Evolutionary conservation across 2,113 vertebrate genomes (phyloP).

Genomic region (Felis catus): F.catus_Fca126_mat1.0 CM031412.1:208406501-208407000

Average conservation of each 20-base stretch:
- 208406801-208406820: conserved; percentile 46
- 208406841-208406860: conserved; percentile 48
- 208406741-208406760: neutral
- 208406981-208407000: conserved; percentile 76
- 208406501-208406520: neutral
- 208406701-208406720: conserved; percentile 21
- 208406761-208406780: conserved; percentile 45
- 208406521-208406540: neutral
- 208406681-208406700: neutral
- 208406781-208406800: conserved; percentile 47
- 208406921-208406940: conserved; percentile 49
- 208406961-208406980: conserved; percentile 59
- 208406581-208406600: neutral
- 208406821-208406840: conserved; percentile 55
- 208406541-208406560: neutral
- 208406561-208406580: neutral
- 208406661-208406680: neutral
- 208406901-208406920: conserved; percentile 53
- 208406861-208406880: conserved; percentile 51
- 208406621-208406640: conserved; percentile 35
- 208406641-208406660: neutral
- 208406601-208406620: conserved; percentile 5
- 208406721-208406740: conserved; percentile 21
- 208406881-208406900: conserved; percentile 48
- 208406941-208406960: conserved; percentile 52